These are phyloP conservation scores for Mesoclemmys tuberculata DNA, from an alignment of 2,113 vertebrate species.

Conservation along the genomic window DNA sequence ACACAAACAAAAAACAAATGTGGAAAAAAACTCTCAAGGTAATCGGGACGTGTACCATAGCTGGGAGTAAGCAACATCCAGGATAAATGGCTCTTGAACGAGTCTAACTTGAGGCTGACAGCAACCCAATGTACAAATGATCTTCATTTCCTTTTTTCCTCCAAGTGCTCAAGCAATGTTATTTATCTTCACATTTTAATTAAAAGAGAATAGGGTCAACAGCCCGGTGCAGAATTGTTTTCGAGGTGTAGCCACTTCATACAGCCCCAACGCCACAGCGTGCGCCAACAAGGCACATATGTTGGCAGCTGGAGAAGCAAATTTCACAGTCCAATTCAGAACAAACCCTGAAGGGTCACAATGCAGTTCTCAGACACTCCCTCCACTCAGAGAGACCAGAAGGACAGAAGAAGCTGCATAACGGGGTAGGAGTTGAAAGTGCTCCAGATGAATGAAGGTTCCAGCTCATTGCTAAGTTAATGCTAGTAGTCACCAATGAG, in stretches of 20 bases:
- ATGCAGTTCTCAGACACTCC: neutral
- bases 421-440: neutral
- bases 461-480: neutral
- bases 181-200: neutral
- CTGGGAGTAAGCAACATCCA: neutral
- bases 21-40: neutral
- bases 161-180: neutral
- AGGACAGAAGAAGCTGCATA: neutral
- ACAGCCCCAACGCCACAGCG: neutral
- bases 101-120: neutral
- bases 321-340: neutral
- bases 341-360: neutral
- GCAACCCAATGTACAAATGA: neutral
- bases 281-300: neutral
- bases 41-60: neutral
- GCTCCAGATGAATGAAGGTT: neutral
- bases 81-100: neutral
- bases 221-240: neutral
- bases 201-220: neutral
- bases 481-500: fast-evolving
- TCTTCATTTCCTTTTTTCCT: neutral
- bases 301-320: neutral
- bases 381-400: neutral
- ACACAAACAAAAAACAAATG: fast-evolving
- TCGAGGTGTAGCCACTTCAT: neutral